Conservation (phyloP, 2,113 vertebrate species). For the Pollimyrus isidori region DNA sequence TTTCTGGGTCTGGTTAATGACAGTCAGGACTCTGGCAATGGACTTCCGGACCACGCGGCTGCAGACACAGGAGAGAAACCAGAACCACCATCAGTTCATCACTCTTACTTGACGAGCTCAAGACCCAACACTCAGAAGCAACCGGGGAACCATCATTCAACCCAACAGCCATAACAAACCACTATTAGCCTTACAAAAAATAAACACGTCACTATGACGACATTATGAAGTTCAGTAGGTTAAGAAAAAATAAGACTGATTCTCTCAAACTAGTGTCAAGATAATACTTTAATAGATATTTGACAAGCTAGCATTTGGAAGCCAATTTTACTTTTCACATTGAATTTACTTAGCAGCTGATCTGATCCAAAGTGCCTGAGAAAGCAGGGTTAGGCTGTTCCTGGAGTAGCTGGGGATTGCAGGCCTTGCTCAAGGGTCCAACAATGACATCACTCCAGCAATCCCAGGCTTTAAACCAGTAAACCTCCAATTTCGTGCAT, state of each 20-base stretch:
- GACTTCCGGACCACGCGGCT: constrained; percentile 96
- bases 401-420: background rate
- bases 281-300: background rate
- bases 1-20: constrained; percentile 98
- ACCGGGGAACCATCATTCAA: background rate
- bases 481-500: background rate
- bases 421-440: background rate
- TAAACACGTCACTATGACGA: background rate
- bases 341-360: background rate
- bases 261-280: background rate
- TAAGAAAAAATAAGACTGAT: background rate
- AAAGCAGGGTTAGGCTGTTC: background rate
- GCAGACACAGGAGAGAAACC: background rate
- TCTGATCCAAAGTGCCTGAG: background rate
- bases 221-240: background rate
- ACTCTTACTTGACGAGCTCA: constrained; percentile 61
- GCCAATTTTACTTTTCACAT: background rate
- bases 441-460: background rate
- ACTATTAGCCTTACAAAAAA: background rate
- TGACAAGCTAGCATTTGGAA: background rate
- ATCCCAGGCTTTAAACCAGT: background rate
- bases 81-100: background rate
- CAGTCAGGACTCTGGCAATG: constrained; percentile 89
- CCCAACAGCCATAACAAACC: background rate
- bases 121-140: background rate